Percentiles rank a stretch among this genome's conserved stretches.
phyloP scores from a whole-genome alignment of 2,113 vertebrate species.

The Hemicordylus capensis region DNA sequence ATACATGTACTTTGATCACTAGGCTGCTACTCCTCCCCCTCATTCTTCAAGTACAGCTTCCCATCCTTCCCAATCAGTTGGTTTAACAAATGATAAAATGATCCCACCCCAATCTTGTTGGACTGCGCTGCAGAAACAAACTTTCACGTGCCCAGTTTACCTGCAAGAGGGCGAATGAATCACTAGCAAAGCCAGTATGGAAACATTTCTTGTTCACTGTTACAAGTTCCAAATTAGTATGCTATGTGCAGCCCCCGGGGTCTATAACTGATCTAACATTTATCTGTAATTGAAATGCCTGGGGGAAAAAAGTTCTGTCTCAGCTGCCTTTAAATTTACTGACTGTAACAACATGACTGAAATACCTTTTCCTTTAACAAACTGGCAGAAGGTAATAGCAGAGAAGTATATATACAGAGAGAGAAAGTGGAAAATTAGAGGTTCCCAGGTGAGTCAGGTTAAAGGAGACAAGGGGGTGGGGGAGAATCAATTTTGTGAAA shows the following conservation, averaged over 20 bases:
- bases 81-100: not conserved
- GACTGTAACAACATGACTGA: conserved; percentile 23
- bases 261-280: conserved; percentile 32
- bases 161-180: not conserved
- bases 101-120: not conserved
- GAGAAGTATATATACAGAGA: conserved; percentile 4
- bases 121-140: not conserved
- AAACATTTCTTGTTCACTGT: not conserved
- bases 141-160: not conserved
- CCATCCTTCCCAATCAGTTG: not conserved
- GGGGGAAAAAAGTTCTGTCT: not conserved
- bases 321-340: conserved; percentile 52
- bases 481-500: not conserved
- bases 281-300: conserved; percentile 44
- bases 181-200: conserved; percentile 8
- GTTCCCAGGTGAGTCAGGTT: not conserved
- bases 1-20: no score
- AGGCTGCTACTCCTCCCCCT: no score
- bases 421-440: conserved; percentile 30
- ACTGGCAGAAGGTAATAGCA: not conserved
- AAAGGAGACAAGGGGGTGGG: not conserved
- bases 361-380: conserved; percentile 28
- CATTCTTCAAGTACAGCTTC: not conserved
- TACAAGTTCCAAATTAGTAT: conserved; percentile 36
- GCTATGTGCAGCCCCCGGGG: conserved; percentile 13